Conservation (phyloP, 2,113 vertebrate species). For the Camelus dromedarius region DNA sequence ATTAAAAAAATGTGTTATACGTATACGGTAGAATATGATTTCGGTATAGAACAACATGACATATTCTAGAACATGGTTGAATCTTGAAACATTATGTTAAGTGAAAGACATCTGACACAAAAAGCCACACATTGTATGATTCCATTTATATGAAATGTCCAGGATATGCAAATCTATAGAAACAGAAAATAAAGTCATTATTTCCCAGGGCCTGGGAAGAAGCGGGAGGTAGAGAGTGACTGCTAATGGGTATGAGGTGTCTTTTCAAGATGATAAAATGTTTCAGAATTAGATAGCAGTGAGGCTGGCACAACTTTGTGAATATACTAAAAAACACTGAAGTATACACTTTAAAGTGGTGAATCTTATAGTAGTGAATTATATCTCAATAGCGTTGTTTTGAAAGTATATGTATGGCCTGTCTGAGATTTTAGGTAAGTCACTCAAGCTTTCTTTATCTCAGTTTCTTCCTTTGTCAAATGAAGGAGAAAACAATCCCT, state of each 20-base stretch:
- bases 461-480: neutral
- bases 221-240: neutral
- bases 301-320: neutral
- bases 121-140: neutral
- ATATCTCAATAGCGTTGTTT: neutral
- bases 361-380: slow-evolving; percentile 10
- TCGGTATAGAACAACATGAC: neutral
- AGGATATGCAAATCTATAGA: neutral
- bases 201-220: neutral
- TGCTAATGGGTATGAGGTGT: neutral
- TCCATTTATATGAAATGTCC: neutral
- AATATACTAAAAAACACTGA: neutral
- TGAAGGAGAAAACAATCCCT: slow-evolving; percentile 19
- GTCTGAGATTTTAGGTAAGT: slow-evolving; percentile 27
- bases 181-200: neutral
- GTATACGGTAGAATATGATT: neutral
- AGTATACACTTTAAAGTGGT: neutral
- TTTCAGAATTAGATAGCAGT: slow-evolving; percentile 5
- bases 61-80: neutral
- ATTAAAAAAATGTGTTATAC: neutral
- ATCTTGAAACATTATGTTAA: neutral
- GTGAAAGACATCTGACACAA: neutral
- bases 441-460: slow-evolving; percentile 3
- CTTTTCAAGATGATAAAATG: neutral
- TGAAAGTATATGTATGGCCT: neutral